Evolutionary conservation across 2,797 vertebrate genomes (phyloP).

Genomic region (Toxotes lorentzi): DNA sequence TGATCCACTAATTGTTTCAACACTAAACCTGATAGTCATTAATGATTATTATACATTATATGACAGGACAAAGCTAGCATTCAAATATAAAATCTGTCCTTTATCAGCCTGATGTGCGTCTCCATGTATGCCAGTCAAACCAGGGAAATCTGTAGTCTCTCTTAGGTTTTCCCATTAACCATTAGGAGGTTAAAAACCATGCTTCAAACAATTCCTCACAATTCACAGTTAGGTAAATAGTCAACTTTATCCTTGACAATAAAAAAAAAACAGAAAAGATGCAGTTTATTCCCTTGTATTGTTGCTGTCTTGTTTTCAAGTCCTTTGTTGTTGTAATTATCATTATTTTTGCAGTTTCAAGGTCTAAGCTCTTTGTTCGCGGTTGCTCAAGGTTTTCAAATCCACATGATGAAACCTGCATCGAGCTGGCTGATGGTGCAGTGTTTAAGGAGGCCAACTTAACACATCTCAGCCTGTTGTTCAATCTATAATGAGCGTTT

Average conservation of each 20-base stretch:
- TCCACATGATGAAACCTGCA: background rate
- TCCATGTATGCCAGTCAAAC: background rate
- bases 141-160: background rate
- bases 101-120: background rate
- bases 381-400: slow-evolving; percentile 13
- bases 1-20: background rate
- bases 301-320: slow-evolving; percentile 6
- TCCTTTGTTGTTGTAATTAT: slow-evolving; percentile 40
- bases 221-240: slow-evolving; percentile 31
- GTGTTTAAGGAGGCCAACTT: background rate
- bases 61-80: too few relatives aligned
- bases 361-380: slow-evolving; percentile 24
- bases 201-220: slow-evolving; percentile 31
- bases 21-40: background rate
- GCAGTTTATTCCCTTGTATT: slow-evolving; percentile 9
- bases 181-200: slow-evolving; percentile 1
- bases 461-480: slow-evolving; percentile 24
- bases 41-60: too few relatives aligned
- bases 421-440: slow-evolving; percentile 14
- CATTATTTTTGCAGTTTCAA: slow-evolving; percentile 38
- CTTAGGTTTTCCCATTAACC: background rate
- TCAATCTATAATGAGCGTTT: slow-evolving; percentile 39
- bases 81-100: background rate
- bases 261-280: slow-evolving; percentile 29
- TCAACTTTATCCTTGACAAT: slow-evolving; percentile 30